Base-by-base conservation (phyloP, 2,888 invertebrate species). In the Meiosimyza platycephala region DNA sequence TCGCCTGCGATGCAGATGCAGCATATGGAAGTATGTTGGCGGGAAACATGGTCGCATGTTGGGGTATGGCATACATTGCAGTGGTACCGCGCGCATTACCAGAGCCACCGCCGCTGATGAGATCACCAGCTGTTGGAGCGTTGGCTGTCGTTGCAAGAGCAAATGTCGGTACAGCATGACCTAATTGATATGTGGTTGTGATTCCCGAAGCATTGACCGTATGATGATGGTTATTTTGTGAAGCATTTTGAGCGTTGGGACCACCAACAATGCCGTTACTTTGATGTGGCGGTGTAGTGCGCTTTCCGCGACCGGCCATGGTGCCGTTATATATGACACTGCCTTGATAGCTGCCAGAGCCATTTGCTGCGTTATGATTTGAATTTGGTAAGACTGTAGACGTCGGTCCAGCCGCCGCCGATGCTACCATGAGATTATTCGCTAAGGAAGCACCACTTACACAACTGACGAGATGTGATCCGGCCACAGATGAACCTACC, bases 11-110 rank as follows among this genome's bases (percentile, higher is more conserved):
- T 76, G 72, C 80, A 78, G 82, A 79, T 60, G 85, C 72, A 47
- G 86, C 80, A 74, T 87, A 87, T 54, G 86, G 87, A 78, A 87
- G 85, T 80, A 87, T 82, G 76, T 86, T 86, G 72, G 86, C 81
- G 72, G 86, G 84, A 78, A 87, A 85, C 75, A 85, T 71, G 33
- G 87, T 81, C 57, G 86, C 84, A 71, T 86, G 85, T 76, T 86
- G 87, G 15, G 86, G 86, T 79, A 87, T 79, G 72, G 87, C 84
- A 75, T 87, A 87, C 80, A 87, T 84, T 66, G 86, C 83, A 12
- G 85, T 79, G 60, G 82, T 79, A 76, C 76, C 78, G 9, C 77
- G 76, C 12, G 62, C 63, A 47, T 72, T 66, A 82, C 77, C 72
- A 80, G 74, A 54, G 80, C 74, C 47, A 71, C 82, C 80, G 79